These are phyloP conservation scores for Seriola rivoliana DNA, from an alignment of 2,113 vertebrate genomes.

Conservation along the genomic window DNA sequence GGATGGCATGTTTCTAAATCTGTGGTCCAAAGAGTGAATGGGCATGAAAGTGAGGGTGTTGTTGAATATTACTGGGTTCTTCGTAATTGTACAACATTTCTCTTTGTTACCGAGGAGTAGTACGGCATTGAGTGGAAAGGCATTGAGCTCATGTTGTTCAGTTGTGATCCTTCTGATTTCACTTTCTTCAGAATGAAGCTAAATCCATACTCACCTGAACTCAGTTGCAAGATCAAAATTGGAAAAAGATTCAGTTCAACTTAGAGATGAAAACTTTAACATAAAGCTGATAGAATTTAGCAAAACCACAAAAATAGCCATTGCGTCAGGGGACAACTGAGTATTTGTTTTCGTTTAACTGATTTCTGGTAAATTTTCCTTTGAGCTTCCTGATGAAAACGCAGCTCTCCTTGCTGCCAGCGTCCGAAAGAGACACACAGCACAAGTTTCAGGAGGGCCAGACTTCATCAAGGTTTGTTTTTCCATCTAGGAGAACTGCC, in stretches of 20 bases:
- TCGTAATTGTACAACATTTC: background rate
- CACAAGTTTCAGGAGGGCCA: constrained; percentile 50
- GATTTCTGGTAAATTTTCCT: constrained; percentile 23
- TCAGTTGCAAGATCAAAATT: background rate
- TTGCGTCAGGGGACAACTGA: background rate
- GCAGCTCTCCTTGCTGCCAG: constrained; percentile 17
- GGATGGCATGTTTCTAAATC: background rate
- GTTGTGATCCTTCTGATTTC: background rate
- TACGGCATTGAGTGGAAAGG: background rate
- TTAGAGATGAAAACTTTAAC: background rate
- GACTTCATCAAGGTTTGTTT: constrained; percentile 74
- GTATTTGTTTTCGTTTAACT: constrained; percentile 9
- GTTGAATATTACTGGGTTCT: background rate
- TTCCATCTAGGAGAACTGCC: constrained; percentile 67
- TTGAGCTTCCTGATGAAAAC: constrained; percentile 42
- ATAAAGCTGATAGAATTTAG: background rate
- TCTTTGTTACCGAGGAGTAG: background rate
- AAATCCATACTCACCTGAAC: background rate
- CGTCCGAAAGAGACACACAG: constrained; percentile 28
- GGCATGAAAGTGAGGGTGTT: background rate
- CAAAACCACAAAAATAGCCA: constrained; percentile 7
- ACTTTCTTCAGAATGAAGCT: background rate
- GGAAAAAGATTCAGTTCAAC: background rate
- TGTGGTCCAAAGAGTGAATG: background rate
- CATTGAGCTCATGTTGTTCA: background rate